These are phyloP conservation scores for Brachylomia viminalis DNA, from an alignment of 2,888 invertebrate species.

Conservation along the genomic window DNA sequence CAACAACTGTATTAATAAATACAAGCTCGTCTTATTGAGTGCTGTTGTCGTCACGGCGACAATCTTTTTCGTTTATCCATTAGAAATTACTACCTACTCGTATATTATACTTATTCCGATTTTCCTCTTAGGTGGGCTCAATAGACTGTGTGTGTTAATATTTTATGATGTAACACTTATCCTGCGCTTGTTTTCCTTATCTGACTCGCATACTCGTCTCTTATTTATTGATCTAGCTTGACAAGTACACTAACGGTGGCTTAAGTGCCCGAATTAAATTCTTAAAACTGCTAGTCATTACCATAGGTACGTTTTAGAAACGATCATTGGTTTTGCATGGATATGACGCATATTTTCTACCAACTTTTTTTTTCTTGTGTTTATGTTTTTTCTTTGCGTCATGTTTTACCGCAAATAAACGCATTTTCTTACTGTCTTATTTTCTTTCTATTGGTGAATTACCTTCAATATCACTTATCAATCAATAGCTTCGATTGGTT, in stretches of 20 bases:
- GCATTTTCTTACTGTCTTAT: too few species aligned
- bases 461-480: background rate
- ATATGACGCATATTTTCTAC: too few species aligned
- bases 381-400: too few species aligned
- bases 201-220: slow-evolving; percentile 22
- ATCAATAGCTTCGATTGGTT: background rate
- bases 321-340: too few species aligned
- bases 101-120: slow-evolving; percentile 47
- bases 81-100: slow-evolving; percentile 33
- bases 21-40: slow-evolving; percentile 46
- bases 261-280: background rate
- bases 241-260: background rate
- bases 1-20: slow-evolving; percentile 56
- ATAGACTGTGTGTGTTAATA: slow-evolving; percentile 58
- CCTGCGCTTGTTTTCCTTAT: slow-evolving; percentile 54
- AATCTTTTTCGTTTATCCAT: slow-evolving; percentile 47
- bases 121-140: slow-evolving; percentile 55
- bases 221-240: slow-evolving; percentile 41
- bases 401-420: too few species aligned
- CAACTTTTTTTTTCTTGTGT: too few species aligned
- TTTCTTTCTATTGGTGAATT: background rate
- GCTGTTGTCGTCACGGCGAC: slow-evolving; percentile 42
- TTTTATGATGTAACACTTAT: slow-evolving; percentile 60
- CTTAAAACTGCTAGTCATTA: background rate
- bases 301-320: background rate